A percentile compares a stretch with the other conserved stretches of the same genome.
phyloP scores from a whole-genome alignment of 2,113 vertebrate species.

The Leucoraja erinaceus region DNA sequence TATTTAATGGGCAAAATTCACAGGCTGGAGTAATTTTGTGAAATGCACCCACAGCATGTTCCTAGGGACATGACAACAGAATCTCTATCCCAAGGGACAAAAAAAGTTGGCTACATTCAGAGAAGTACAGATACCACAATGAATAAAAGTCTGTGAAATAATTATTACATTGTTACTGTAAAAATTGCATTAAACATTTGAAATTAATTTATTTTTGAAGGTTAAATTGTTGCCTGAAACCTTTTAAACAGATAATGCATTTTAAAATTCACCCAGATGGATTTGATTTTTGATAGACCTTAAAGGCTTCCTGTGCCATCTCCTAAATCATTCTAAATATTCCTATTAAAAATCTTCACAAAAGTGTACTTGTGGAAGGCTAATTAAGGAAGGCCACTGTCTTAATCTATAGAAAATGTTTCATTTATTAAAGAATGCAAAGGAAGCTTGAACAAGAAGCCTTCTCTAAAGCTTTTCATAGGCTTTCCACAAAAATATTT shows the following conservation, averaged over 20 bases:
- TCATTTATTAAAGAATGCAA: not conserved
- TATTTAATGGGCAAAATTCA: not conserved
- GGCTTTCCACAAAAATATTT: not conserved
- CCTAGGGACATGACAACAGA: not conserved
- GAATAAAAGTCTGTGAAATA: constrained; percentile 1
- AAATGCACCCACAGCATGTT: not conserved
- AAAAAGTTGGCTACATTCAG: not conserved
- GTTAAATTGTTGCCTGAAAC: constrained; percentile 25
- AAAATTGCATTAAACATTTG: constrained; percentile 15
- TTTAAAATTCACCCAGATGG: constrained; percentile 21
- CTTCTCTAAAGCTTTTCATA: not conserved
- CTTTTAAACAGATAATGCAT: constrained; percentile 8
- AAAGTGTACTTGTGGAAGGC: constrained; percentile 4
- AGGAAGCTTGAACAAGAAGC: not conserved
- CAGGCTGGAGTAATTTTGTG: constrained; percentile 6
- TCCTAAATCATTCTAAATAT: constrained; percentile 21
- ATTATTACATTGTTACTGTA: constrained; percentile 1
- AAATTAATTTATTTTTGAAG: constrained; percentile 27
- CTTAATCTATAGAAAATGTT: not conserved
- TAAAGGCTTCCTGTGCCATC: not conserved
- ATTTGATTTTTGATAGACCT: not conserved
- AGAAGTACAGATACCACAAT: not conserved
- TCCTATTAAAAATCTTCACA: not conserved
- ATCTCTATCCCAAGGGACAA: constrained; percentile 19
- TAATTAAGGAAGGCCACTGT: not conserved